phyloP scores from a whole-genome alignment of 2,797 vertebrate genomes.

The Synanceia verrucosa region DNA sequence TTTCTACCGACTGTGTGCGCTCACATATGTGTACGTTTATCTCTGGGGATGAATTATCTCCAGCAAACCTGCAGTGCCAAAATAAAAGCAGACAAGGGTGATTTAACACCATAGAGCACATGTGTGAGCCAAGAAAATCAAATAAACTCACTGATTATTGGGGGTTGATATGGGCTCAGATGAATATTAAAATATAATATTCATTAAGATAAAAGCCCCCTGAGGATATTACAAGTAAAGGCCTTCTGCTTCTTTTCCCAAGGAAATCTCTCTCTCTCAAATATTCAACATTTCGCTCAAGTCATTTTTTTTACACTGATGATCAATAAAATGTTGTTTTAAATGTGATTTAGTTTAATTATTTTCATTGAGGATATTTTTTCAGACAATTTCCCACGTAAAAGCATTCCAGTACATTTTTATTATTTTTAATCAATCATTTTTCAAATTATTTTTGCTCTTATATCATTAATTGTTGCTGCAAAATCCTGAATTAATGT shows the following conservation, averaged over 20 bases:
- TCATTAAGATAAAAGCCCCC: not conserved
- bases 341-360: conserved; percentile 13
- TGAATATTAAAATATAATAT: conserved; percentile 6
- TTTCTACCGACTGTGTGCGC: conserved; percentile 12
- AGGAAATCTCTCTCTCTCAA: conserved; percentile 8
- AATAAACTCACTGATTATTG: not conserved
- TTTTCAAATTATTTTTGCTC: not conserved
- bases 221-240: not conserved
- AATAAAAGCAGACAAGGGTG: conserved; percentile 23
- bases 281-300: not conserved
- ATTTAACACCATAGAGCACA: not conserved
- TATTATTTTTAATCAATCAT: no score
- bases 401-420: not conserved
- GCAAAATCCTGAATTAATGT: not conserved
- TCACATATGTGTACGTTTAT: not conserved
- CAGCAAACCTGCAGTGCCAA: conserved; percentile 60
- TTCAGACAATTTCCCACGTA: not conserved
- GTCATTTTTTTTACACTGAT: conserved; percentile 12
- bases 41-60: conserved; percentile 11
- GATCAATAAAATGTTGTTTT: conserved; percentile 23
- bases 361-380: not conserved
- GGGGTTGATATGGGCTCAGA: not conserved
- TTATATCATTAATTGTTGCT: not conserved
- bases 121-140: not conserved
- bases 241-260: conserved; percentile 13